Evolutionary conservation across 2,888 invertebrate species (phyloP).

Genomic region (Ganaspis brasiliensis): DNA sequence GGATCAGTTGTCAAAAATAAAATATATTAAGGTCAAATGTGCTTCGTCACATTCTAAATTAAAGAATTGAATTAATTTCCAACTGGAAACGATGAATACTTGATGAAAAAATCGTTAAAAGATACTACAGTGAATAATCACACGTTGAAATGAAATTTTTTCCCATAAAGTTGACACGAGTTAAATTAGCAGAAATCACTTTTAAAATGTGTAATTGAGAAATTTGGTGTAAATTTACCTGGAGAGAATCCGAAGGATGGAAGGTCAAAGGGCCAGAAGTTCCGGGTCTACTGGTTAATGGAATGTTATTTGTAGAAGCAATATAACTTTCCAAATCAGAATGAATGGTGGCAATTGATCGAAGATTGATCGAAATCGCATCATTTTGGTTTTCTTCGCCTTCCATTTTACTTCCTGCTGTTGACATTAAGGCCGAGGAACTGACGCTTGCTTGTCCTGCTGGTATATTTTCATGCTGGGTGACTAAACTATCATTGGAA

Average conservation of each 20-base stretch:
- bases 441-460: conserved; percentile 35
- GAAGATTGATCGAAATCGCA: conserved; percentile 16
- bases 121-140: no score
- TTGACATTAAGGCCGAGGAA: conserved; percentile 33
- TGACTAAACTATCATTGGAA: conserved; percentile 83
- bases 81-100: not conserved
- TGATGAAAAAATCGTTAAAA: not conserved
- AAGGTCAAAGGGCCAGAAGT: conserved; percentile 27
- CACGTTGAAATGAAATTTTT: not conserved
- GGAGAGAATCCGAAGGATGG: conserved; percentile 4
- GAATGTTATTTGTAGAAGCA: conserved; percentile 1
- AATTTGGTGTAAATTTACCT: not conserved
- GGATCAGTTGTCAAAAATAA: conserved; percentile 19
- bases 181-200: no score
- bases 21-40: conserved; percentile 19
- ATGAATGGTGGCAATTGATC: not conserved
- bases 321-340: not conserved
- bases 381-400: conserved; percentile 30
- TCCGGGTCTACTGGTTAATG: conserved; percentile 12
- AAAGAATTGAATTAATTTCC: not conserved
- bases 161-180: not conserved
- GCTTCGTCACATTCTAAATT: conserved; percentile 38
- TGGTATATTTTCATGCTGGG: conserved; percentile 60
- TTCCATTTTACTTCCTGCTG: conserved; percentile 40
- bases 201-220: not conserved